These are phyloP conservation scores for Heliconius hermathena DNA, from an alignment of 1,140 invertebrate species.

Conservation along the genomic window DNA sequence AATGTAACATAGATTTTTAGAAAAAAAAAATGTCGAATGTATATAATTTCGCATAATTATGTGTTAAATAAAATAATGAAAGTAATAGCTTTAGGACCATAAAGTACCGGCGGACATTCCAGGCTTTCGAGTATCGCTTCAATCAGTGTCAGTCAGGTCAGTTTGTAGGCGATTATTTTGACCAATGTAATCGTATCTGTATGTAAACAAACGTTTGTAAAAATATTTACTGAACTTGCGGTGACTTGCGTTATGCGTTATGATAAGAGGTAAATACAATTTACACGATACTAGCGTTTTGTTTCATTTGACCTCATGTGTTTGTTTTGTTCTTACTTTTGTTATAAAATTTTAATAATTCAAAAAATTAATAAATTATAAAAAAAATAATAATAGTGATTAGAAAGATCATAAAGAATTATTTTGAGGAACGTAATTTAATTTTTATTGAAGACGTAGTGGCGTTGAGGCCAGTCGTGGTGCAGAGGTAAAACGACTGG, in stretches of 20 bases:
- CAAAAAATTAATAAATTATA: too few species aligned
- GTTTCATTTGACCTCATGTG: slow-evolving; percentile 52
- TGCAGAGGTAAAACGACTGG: too few species aligned
- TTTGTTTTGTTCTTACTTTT: too few species aligned
- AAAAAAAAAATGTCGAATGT: slow-evolving; percentile 58
- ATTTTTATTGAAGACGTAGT: too few species aligned
- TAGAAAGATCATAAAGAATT: too few species aligned
- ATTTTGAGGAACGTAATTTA: too few species aligned
- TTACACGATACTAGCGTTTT: slow-evolving; percentile 67
- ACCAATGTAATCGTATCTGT: slow-evolving; percentile 75
- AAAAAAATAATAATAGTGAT: too few species aligned
- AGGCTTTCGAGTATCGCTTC: slow-evolving; percentile 59
- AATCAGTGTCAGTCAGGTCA: slow-evolving; percentile 41
- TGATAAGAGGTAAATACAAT: slow-evolving; percentile 80
- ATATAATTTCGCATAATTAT: slow-evolving; percentile 68
- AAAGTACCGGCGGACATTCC: slow-evolving; percentile 60
- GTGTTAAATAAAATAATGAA: slow-evolving; percentile 44
- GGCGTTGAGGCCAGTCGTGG: too few species aligned
- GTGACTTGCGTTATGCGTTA: slow-evolving; percentile 72
- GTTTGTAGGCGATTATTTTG: slow-evolving; percentile 70
- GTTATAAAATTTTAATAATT: too few species aligned
- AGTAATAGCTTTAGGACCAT: slow-evolving; percentile 33
- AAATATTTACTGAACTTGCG: slow-evolving; percentile 70
- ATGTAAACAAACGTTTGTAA: slow-evolving; percentile 77
- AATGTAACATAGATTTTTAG: slow-evolving; percentile 71